phyloP scores from a whole-genome alignment of 2,113 vertebrate genomes.

The Pavo muticus region DNA sequence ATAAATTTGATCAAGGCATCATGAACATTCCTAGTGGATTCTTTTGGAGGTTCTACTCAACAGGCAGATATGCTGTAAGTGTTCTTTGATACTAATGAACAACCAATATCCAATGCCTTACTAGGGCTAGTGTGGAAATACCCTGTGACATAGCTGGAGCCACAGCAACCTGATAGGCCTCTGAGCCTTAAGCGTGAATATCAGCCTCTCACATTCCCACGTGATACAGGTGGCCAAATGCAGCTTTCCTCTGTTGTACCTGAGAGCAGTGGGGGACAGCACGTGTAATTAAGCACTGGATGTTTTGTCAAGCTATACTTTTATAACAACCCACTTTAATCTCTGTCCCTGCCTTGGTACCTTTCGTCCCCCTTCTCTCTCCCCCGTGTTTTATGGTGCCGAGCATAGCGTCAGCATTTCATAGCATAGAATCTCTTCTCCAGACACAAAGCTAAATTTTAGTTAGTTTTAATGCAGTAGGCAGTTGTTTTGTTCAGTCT shows the following conservation, averaged over 20 bases:
- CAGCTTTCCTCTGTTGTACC: background rate
- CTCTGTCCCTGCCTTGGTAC: background rate
- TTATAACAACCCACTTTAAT: background rate
- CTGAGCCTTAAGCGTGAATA: background rate
- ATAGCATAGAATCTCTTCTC: background rate
- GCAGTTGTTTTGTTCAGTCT: background rate
- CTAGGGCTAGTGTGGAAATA: background rate
- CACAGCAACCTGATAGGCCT: background rate
- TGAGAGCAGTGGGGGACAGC: background rate
- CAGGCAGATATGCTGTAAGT: background rate
- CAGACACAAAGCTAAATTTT: background rate
- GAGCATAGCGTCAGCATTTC: background rate
- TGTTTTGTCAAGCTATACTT: background rate
- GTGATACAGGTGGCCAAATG: background rate
- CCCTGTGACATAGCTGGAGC: background rate
- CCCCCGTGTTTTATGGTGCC: background rate
- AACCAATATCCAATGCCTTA: background rate
- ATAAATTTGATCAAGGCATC: background rate
- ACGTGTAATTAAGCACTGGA: background rate
- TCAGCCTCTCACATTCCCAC: background rate
- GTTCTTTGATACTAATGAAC: background rate
- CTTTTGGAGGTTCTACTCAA: background rate
- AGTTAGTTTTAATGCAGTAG: constrained; percentile 7
- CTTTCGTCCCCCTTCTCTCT: background rate
- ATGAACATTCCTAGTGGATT: background rate